Evolutionary conservation across 2,888 invertebrate species (phyloP).

Genomic region (Antheraea assamensis): DNA sequence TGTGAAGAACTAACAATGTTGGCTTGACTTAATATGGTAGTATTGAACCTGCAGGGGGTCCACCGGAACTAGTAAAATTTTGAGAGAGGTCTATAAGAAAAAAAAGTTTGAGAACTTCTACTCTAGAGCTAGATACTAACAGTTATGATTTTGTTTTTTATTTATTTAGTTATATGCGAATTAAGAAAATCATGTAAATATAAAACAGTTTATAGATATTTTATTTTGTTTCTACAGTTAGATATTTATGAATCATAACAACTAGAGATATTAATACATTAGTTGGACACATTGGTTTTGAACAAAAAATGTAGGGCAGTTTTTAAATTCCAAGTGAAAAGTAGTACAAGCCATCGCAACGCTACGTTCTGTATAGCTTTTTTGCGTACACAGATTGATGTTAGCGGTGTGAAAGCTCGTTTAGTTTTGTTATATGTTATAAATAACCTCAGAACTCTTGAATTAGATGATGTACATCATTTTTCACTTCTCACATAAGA

Average conservation of each 20-base stretch:
- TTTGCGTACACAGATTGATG: not conserved
- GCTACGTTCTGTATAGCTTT: not conserved
- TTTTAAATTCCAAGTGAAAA: conserved; percentile 8
- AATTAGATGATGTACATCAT: no score
- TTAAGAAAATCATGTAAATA: not conserved
- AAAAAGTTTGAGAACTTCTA: no score
- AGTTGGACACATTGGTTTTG: not conserved
- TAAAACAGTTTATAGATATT: not conserved
- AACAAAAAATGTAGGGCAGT: not conserved
- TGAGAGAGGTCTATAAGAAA: no score
- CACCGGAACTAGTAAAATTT: no score
- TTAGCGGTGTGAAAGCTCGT: not conserved
- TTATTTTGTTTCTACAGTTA: not conserved
- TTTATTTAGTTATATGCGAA: not conserved
- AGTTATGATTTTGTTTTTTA: not conserved
- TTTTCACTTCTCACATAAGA: no score
- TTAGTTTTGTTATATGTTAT: not conserved
- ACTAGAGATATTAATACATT: not conserved
- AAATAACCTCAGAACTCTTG: not conserved
- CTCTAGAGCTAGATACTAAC: not conserved
- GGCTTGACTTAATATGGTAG: no score
- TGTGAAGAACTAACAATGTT: no score
- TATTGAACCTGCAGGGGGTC: no score
- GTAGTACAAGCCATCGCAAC: not conserved
- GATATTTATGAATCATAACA: not conserved